Evolutionary conservation across 2,888 invertebrate species (phyloP).

Genomic region (Agrochola macilenta): DNA sequence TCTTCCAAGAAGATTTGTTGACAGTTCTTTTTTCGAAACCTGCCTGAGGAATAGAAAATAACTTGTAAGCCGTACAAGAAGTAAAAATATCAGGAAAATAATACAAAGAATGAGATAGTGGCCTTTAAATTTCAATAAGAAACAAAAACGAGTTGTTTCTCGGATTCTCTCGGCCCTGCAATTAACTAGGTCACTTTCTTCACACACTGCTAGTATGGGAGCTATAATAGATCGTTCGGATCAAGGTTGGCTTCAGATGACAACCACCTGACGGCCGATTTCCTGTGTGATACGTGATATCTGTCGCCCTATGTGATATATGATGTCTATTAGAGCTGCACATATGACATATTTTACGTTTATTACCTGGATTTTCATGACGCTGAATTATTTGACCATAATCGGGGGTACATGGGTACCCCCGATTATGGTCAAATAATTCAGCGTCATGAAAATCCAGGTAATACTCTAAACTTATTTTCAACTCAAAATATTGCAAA

Average conservation of each 20-base stretch:
- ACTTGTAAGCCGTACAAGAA: background rate
- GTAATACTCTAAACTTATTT: too few species aligned
- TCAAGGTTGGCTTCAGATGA: conserved; percentile 7
- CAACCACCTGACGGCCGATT: background rate
- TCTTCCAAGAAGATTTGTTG: background rate
- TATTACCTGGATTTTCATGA: background rate
- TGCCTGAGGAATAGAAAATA: conserved; percentile 4
- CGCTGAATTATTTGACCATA: too few species aligned
- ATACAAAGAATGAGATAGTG: background rate
- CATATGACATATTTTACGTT: background rate
- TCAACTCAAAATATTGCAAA: too few species aligned
- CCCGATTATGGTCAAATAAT: too few species aligned
- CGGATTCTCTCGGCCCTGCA: background rate
- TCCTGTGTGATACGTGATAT: too few species aligned
- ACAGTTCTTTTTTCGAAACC: background rate
- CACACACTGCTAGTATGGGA: background rate
- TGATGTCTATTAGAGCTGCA: background rate
- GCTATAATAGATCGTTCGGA: background rate
- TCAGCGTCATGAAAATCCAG: too few species aligned
- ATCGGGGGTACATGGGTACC: too few species aligned
- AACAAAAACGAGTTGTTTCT: background rate
- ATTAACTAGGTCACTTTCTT: conserved; percentile 18
- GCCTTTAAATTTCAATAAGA: background rate
- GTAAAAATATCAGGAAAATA: background rate
- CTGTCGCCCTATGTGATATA: too few species aligned